These are phyloP conservation scores for Leptinotarsa defecta DNA, from an alignment of 1,140 invertebrate species.

Conservation along the genomic window DNA sequence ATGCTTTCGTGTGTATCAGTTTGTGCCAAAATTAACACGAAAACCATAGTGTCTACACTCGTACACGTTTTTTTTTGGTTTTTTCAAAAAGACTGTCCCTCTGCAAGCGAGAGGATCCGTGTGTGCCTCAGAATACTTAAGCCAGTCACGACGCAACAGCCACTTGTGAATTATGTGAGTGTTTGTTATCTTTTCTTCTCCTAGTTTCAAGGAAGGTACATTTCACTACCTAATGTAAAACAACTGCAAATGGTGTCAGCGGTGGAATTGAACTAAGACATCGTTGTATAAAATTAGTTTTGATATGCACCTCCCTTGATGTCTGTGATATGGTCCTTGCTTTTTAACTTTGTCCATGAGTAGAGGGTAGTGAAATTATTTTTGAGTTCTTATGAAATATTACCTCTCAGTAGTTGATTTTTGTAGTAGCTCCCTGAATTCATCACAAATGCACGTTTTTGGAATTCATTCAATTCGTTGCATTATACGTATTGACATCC, in stretches of 20 bases:
- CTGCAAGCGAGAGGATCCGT: conserved; percentile 47
- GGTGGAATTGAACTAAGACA: not conserved
- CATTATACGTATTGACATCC: too few relatives aligned
- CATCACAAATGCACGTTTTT: not conserved
- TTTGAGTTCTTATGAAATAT: too few relatives aligned
- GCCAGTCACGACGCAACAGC: conserved; percentile 39
- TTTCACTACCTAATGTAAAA: not conserved
- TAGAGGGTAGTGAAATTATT: not conserved
- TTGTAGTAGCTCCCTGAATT: not conserved
- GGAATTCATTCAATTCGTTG: not conserved
- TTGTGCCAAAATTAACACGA: not conserved
- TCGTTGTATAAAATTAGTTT: too few relatives aligned
- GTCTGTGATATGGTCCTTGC: conserved; percentile 4
- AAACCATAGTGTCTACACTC: not conserved
- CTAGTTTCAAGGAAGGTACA: not conserved
- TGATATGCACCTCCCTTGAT: not conserved
- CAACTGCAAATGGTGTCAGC: not conserved
- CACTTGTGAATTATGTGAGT: conserved; percentile 44
- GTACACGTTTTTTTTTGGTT: not conserved
- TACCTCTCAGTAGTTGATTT: not conserved
- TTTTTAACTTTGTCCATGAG: not conserved
- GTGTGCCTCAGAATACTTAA: conserved; percentile 40
- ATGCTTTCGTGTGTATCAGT: too few relatives aligned
- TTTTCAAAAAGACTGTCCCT: conserved; percentile 43
- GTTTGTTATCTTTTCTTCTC: conserved; percentile 25